Conservation (phyloP, 1,140 invertebrate genomes). For the Sycophila sp. region DNA sequence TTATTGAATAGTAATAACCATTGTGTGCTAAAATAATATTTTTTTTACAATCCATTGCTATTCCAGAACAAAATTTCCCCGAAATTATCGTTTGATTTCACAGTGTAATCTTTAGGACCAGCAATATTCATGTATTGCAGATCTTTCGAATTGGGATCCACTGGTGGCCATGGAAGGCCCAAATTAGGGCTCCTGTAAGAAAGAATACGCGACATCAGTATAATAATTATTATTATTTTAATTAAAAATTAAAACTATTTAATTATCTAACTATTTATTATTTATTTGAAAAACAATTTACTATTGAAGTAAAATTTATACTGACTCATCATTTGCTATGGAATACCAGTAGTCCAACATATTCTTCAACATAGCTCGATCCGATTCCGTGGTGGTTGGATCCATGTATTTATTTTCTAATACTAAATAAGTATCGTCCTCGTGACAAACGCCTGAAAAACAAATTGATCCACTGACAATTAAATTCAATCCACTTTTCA, state of each 20-base stretch:
- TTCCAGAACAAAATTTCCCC: conserved; percentile 69
- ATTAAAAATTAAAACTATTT: too few species aligned
- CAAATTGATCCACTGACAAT: too few species aligned
- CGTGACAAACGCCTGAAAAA: conserved; percentile 73
- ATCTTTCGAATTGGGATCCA: conserved; percentile 52
- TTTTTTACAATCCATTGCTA: not conserved
- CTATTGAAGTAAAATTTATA: too few species aligned
- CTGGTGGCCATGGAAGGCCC: conserved; percentile 50
- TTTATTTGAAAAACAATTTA: too few species aligned
- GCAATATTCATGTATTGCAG: conserved; percentile 66
- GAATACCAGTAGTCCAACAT: conserved; percentile 68
- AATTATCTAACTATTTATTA: too few species aligned
- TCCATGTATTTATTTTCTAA: conserved; percentile 52
- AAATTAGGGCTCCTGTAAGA: conserved; percentile 56
- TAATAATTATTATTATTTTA: too few species aligned
- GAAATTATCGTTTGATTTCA: conserved; percentile 63
- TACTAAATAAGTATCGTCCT: conserved; percentile 67
- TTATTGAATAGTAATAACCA: too few species aligned
- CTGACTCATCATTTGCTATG: conserved; percentile 68
- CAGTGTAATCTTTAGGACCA: conserved; percentile 58
- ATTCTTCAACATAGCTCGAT: conserved; percentile 64
- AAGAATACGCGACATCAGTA: too few species aligned
- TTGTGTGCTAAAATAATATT: too few species aligned
- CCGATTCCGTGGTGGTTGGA: conserved; percentile 53
- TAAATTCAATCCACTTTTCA: too few species aligned